Conservation (phyloP, 1,140 invertebrate species). For the Drosophila seguyi region DNA sequence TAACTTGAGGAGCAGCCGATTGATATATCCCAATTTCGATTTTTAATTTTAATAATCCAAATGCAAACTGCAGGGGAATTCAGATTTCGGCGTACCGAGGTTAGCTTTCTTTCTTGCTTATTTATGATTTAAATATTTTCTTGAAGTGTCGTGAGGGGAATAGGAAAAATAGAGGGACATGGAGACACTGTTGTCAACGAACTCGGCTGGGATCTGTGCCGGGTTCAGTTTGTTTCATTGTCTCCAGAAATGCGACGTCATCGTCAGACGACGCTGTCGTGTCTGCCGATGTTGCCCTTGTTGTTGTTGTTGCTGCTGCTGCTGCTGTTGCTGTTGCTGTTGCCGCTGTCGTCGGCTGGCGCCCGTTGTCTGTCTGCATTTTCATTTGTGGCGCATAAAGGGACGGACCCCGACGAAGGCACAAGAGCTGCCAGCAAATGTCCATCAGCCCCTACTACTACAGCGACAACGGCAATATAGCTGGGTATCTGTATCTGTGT, state of each 20-base stretch:
- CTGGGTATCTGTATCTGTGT: constrained; percentile 37
- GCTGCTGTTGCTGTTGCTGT: constrained; percentile 23
- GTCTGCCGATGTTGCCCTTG: constrained; percentile 19
- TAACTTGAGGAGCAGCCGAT: too few species aligned
- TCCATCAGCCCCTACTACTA: constrained; percentile 60
- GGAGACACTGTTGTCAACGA: constrained; percentile 67
- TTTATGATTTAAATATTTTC: constrained; percentile 2
- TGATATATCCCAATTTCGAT: too few species aligned
- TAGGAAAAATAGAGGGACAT: constrained; percentile 3
- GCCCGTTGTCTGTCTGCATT: constrained; percentile 82
- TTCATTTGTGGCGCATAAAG: constrained; percentile 83
- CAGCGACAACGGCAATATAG: constrained; percentile 49
- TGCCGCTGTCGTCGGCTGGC: constrained; percentile 56
- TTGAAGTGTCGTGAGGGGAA: neutral
- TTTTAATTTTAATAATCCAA: too few species aligned
- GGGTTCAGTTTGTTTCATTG: constrained; percentile 73
- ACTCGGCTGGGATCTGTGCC: constrained; percentile 63
- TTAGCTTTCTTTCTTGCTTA: too few species aligned
- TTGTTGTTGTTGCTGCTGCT: constrained; percentile 14
- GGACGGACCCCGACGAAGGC: constrained; percentile 60
- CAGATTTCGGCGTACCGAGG: too few species aligned
- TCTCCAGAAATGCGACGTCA: constrained; percentile 80
- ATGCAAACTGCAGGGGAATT: too few species aligned
- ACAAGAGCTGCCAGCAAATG: constrained; percentile 80
- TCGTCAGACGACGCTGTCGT: constrained; percentile 68